These are phyloP conservation scores for Amblyjoppa fuscipennis DNA, from an alignment of 2,888 invertebrate genomes.

Conservation along the genomic window DNA sequence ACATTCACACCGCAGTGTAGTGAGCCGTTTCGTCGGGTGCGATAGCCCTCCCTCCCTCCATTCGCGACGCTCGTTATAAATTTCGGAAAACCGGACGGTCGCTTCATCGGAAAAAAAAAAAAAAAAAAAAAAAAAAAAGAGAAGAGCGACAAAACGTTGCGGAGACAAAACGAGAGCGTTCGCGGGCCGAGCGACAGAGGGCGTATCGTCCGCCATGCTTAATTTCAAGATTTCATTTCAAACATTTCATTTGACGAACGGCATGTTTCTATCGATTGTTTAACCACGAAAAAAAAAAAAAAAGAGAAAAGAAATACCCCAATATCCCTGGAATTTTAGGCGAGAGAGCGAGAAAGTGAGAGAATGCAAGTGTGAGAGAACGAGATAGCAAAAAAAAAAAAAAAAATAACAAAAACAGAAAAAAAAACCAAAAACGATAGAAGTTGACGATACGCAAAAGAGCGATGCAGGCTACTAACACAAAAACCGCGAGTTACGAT, in stretches of 20 bases:
- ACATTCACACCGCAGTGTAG: slow-evolving; percentile 77
- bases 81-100: slow-evolving; percentile 44
- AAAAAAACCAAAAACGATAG: slow-evolving; percentile 41
- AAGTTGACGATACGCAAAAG: slow-evolving; percentile 54
- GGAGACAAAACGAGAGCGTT: slow-evolving; percentile 42
- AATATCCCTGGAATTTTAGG: slow-evolving; percentile 71
- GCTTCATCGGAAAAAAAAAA: slow-evolving; percentile 31
- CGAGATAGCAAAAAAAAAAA: slow-evolving; percentile 42
- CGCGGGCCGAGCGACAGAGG: slow-evolving; percentile 61
- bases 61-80: slow-evolving; percentile 48
- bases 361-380: slow-evolving; percentile 65
- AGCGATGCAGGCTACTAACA: slow-evolving; percentile 67
- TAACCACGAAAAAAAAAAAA: slow-evolving; percentile 60
- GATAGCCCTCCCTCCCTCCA: slow-evolving; percentile 74
- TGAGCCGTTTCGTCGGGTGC: slow-evolving; percentile 75
- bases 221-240: slow-evolving; percentile 55
- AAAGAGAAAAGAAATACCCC: slow-evolving; percentile 58
- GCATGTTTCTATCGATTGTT: slow-evolving; percentile 61
- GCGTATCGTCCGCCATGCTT: slow-evolving; percentile 60
- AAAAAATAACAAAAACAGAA: slow-evolving; percentile 44
- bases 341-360: slow-evolving; percentile 68
- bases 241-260: slow-evolving; percentile 64
- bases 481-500: slow-evolving; percentile 62
- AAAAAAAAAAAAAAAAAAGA: slow-evolving; percentile 9
- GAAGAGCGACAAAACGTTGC: slow-evolving; percentile 16